These are phyloP conservation scores for Xestia rhomboidea DNA, from an alignment of 2,888 invertebrate genomes.

Conservation along the genomic window DNA sequence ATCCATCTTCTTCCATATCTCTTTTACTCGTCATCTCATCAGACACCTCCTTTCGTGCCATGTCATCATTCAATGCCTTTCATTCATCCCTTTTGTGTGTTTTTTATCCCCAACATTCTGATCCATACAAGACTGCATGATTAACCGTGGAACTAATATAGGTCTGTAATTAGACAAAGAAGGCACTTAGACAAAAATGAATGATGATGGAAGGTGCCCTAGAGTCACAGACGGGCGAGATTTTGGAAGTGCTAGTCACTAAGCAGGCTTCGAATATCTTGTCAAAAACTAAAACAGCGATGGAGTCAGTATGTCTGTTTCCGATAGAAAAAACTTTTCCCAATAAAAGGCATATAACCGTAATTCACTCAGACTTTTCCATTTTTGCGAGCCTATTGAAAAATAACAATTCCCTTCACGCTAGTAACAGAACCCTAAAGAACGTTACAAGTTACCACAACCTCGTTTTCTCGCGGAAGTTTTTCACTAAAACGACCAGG, in stretches of 20 bases:
- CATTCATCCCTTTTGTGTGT: too few relatives aligned
- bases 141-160: too few relatives aligned
- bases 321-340: background rate
- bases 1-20: too few relatives aligned
- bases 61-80: too few relatives aligned
- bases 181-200: too few relatives aligned
- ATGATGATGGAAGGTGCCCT: too few relatives aligned
- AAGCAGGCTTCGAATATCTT: background rate
- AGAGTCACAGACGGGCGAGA: too few relatives aligned
- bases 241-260: background rate
- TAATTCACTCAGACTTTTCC: background rate
- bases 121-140: too few relatives aligned
- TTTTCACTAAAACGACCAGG: slow-evolving; percentile 33
- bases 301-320: background rate
- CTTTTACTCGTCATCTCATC: too few relatives aligned
- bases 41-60: too few relatives aligned
- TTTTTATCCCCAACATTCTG: too few relatives aligned
- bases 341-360: background rate
- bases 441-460: background rate
- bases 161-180: background rate
- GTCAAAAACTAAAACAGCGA: background rate
- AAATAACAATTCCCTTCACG: background rate
- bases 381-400: background rate
- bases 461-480: slow-evolving; percentile 5
- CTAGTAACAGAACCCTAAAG: background rate